These are phyloP conservation scores for Hycleus cichorii DNA, from an alignment of 1,140 invertebrate genomes.

Conservation along the genomic window DNA sequence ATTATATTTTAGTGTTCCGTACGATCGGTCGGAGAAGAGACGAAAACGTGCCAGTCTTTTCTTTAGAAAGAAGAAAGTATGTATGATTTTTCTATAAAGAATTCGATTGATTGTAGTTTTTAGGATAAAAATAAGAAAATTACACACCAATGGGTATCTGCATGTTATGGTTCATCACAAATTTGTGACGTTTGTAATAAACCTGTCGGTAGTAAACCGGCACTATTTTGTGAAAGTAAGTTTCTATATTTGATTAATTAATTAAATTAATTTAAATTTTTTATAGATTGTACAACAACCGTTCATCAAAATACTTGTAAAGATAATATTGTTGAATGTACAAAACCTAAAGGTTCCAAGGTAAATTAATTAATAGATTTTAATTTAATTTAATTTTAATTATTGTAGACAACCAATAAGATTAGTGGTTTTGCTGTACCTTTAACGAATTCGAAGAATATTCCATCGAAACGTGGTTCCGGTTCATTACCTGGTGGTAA, in stretches of 20 bases:
- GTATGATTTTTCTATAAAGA: conserved; percentile 11
- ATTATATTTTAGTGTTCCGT: conserved; percentile 50
- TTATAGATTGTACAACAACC: conserved; percentile 68
- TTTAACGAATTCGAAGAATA: conserved; percentile 34
- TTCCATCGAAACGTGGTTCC: conserved; percentile 39
- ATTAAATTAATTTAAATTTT: conserved; percentile 1
- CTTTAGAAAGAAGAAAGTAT: conserved; percentile 80
- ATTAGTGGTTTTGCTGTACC: conserved; percentile 32
- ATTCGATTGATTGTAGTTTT: conserved; percentile 13
- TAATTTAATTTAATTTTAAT: neutral
- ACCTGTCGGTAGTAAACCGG: conserved; percentile 69
- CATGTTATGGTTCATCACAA: conserved; percentile 61
- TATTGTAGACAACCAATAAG: conserved; percentile 38
- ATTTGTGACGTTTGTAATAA: conserved; percentile 78
- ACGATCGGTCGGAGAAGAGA: conserved; percentile 73
- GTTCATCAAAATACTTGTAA: conserved; percentile 82
- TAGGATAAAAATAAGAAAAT: conserved; percentile 64
- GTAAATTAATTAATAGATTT: conserved; percentile 38
- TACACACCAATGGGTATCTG: conserved; percentile 68
- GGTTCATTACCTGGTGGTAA: conserved; percentile 34
- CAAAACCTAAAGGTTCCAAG: conserved; percentile 60
- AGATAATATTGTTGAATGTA: conserved; percentile 74
- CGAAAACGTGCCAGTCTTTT: conserved; percentile 81
- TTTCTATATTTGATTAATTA: neutral
- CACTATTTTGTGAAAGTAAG: conserved; percentile 52